Base-by-base conservation (phyloP, 2,113 vertebrate species). In the Macaca mulatta region DNA sequence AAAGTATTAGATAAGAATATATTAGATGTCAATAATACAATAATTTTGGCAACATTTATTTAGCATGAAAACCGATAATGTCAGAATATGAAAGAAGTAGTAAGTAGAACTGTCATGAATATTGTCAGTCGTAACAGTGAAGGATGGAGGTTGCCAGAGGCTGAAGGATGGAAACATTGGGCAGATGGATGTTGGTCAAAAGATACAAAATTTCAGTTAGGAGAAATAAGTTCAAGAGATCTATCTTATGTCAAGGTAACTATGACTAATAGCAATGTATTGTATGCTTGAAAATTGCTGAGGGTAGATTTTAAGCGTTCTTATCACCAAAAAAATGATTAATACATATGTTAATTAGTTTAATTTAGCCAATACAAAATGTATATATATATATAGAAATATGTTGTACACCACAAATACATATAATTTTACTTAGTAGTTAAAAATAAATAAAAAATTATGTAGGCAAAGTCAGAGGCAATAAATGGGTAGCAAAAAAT, bases 41-140 rank as follows among this genome's bases (percentile, higher is more conserved):
- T 92, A 90, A 84, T 82, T 81, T 88, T 90, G 81, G 8, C 11
- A 5, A 70, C 23, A 64, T 92, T 83, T 95, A 70, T 89, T 96
- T 23, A 82, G 20, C 83, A 50, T 75, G 77, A 95, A 90, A 74
- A 67, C 38, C 48, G 27, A 82, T 85, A 52, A 64, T 52, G 22
- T 79, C 70, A 94, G 88, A 77, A 40, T 85, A 38, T 79, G 67
- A 89, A 17, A 92, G 27, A 92, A 50, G 6, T 57, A 48, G 13
- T 72, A 81, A 32, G n/a, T 74, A 72, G 11, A 78, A 74, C 82
- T 52, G 8, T 38, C 11, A 7, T 74, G 30, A 88, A 35, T 88
- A 94, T 72, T 94, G 16, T 85, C 40, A 59, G 17, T 48, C 20
- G 45, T 32, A 59, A 14, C 11, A 55, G 20, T 27, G 4, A 43